A percentile compares a stretch with the other conserved stretches of the same genome.
Conservation (phyloP, 2,797 vertebrate species). For the Sebastes itinus region DNA sequence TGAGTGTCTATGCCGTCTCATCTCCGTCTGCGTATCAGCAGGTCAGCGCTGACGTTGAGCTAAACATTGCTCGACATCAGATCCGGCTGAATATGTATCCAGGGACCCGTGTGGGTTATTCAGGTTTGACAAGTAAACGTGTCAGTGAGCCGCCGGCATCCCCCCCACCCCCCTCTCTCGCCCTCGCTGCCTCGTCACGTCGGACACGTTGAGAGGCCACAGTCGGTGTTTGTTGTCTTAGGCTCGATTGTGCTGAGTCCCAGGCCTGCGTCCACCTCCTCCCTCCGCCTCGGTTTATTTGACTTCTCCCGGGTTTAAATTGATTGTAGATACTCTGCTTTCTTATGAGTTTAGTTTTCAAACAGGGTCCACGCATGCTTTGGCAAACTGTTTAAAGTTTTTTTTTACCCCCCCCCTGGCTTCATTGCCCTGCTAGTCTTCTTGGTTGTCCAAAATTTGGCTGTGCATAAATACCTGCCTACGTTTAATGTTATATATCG, state of each 20-base stretch:
- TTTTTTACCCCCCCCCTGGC: background rate
- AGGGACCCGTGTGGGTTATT: background rate
- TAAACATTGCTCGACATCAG: constrained; percentile 1
- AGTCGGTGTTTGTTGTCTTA: constrained; percentile 66
- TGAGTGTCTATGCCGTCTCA: background rate
- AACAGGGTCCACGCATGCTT: constrained; percentile 25
- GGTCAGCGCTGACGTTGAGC: background rate
- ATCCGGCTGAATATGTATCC: background rate
- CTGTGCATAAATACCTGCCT: background rate
- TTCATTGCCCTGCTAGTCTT: constrained; percentile 4
- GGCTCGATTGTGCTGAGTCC: constrained; percentile 45
- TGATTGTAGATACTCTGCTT: constrained; percentile 55
- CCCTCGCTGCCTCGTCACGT: constrained; percentile 16
- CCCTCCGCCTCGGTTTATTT: constrained; percentile 65
- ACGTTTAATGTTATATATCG: background rate
- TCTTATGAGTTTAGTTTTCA: constrained; percentile 61
- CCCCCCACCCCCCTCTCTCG: background rate
- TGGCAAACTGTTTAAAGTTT: constrained; percentile 22
- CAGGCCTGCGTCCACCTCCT: constrained; percentile 28
- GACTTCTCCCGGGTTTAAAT: constrained; percentile 62
- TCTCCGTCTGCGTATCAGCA: background rate
- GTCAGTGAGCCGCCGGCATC: constrained; percentile 16
- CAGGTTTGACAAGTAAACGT: constrained; percentile 20
- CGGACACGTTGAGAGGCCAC: constrained; percentile 26
- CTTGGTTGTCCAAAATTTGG: background rate